Percentiles rank a stretch among this genome's conserved stretches.
Conservation (phyloP, 2,888 invertebrate genomes). For the Drosophila suboccidentalis region DNA sequence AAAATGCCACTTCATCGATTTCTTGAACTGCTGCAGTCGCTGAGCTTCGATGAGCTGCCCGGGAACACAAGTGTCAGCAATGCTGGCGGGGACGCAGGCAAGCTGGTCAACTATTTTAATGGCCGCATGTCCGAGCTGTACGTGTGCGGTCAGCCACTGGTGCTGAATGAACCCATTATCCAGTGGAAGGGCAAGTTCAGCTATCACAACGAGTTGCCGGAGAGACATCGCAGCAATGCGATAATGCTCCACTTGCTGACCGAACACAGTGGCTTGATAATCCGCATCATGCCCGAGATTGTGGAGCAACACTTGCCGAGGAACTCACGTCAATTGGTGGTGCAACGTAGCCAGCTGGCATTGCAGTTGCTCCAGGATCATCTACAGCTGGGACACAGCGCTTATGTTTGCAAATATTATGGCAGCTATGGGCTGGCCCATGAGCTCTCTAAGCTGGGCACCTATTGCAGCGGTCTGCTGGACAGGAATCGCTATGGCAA, state of each 20-base stretch:
- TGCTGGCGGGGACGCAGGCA: slow-evolving; percentile 32
- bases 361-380: slow-evolving; percentile 56
- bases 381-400: slow-evolving; percentile 61
- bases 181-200: slow-evolving; percentile 67
- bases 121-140: slow-evolving; percentile 64
- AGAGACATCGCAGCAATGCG: slow-evolving; percentile 63
- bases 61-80: background rate
- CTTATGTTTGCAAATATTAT: slow-evolving; percentile 71
- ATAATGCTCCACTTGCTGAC: slow-evolving; percentile 64
- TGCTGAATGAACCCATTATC: slow-evolving; percentile 68
- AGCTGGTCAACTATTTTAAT: slow-evolving; percentile 61
- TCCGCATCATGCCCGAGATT: slow-evolving; percentile 60
- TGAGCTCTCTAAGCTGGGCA: slow-evolving; percentile 55
- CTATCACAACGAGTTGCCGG: slow-evolving; percentile 53
- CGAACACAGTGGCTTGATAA: slow-evolving; percentile 64
- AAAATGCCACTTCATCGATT: slow-evolving; percentile 64
- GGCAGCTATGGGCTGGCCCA: slow-evolving; percentile 71
- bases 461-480: slow-evolving; percentile 72
- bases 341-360: slow-evolving; percentile 53
- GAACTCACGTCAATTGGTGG: slow-evolving; percentile 65
- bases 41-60: slow-evolving; percentile 59
- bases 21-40: slow-evolving; percentile 46
- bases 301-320: slow-evolving; percentile 41
- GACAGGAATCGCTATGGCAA: slow-evolving; percentile 75
- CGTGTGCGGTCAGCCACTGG: slow-evolving; percentile 66